phyloP scores from a whole-genome alignment of 2,888 invertebrate genomes.

The Augiades crinisus region DNA sequence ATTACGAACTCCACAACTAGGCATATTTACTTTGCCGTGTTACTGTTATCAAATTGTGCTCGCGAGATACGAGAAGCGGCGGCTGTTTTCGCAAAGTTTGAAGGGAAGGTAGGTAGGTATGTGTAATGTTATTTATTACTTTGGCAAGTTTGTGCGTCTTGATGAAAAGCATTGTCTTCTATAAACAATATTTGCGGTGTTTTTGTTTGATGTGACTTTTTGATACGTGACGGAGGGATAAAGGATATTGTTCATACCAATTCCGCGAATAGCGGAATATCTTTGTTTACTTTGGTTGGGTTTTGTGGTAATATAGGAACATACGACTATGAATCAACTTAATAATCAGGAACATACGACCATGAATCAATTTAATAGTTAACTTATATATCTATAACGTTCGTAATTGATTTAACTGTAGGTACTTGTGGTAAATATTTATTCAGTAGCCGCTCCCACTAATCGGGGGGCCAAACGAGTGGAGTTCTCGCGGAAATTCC shows the following conservation, averaged over 20 bases:
- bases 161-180: slow-evolving; percentile 13
- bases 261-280: too few species aligned
- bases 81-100: slow-evolving; percentile 22
- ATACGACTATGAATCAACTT: too few species aligned
- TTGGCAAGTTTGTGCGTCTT: slow-evolving; percentile 20
- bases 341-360: too few species aligned
- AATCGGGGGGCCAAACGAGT: too few species aligned
- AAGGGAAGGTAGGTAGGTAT: slow-evolving; percentile 11
- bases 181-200: slow-evolving; percentile 6
- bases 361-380: too few species aligned
- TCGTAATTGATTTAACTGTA: too few species aligned
- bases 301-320: too few species aligned
- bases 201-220: slow-evolving; percentile 1
- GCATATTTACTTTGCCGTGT: slow-evolving; percentile 11
- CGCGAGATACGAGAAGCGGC: slow-evolving; percentile 6
- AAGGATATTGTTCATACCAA: background rate
- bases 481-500: too few species aligned
- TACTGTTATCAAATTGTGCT: slow-evolving; percentile 20
- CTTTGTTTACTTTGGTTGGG: too few species aligned
- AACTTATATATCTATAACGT: too few species aligned
- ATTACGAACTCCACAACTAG: slow-evolving; percentile 4
- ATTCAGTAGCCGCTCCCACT: too few species aligned
- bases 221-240: slow-evolving; percentile 1
- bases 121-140: slow-evolving; percentile 26
- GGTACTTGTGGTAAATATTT: too few species aligned